phyloP scores from a whole-genome alignment of 2,113 vertebrate genomes.

The Smithornis capensis region DNA sequence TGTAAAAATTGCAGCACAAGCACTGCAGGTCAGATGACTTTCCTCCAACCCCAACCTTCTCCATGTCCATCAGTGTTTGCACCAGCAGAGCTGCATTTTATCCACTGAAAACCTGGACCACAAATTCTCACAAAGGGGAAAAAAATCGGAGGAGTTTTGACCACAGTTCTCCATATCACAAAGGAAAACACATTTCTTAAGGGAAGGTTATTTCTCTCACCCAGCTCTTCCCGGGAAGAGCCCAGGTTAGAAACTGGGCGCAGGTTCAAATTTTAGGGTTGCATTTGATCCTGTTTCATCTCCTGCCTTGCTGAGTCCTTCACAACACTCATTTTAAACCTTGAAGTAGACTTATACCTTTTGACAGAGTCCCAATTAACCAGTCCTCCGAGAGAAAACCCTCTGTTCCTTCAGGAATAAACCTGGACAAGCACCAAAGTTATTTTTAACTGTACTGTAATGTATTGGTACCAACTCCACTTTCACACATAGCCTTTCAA shows the following conservation, averaged over 20 bases:
- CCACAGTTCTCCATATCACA: not conserved
- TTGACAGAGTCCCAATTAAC: not conserved
- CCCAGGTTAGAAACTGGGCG: not conserved
- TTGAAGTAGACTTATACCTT: not conserved
- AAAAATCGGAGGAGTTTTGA: not conserved
- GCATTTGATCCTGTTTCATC: not conserved
- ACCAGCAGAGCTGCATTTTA: not conserved
- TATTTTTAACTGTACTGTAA: constrained; percentile 15
- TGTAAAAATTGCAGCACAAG: not conserved
- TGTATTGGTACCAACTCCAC: not conserved
- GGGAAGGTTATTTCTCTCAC: not conserved
- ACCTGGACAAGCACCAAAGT: constrained; percentile 15
- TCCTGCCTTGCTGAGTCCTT: not conserved
- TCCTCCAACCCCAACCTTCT: not conserved
- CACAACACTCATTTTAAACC: not conserved
- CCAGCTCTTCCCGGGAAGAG: not conserved
- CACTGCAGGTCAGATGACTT: not conserved
- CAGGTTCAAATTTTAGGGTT: not conserved
- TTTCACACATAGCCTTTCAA: not conserved
- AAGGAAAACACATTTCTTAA: not conserved
- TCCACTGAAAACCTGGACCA: not conserved
- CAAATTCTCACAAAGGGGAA: not conserved
- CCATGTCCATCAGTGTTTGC: rapidly evolving
- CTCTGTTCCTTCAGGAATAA: not conserved
- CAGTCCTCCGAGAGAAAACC: not conserved